Conservation (phyloP, 2,797 vertebrate species). For the Artibeus jamaicensis region DNA sequence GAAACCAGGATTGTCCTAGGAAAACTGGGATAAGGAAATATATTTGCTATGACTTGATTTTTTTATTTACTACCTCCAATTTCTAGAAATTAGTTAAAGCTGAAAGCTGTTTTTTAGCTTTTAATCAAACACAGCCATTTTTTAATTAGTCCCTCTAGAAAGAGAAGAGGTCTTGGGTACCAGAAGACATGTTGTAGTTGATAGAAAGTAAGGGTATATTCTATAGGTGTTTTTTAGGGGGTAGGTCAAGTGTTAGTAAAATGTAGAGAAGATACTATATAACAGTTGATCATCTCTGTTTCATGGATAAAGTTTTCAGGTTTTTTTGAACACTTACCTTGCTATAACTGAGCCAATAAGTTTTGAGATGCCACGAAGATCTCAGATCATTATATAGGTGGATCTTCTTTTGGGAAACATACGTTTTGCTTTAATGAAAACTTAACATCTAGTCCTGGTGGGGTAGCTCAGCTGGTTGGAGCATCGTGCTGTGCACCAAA, state of each 20-base stretch:
- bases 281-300: neutral
- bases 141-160: neutral
- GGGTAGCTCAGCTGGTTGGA: neutral
- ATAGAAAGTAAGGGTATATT: neutral
- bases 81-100: neutral
- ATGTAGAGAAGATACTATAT: neutral
- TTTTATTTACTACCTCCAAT: neutral
- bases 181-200: neutral
- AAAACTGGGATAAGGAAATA: neutral
- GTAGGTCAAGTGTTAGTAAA: neutral
- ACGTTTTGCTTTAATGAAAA: conserved; percentile 3
- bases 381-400: neutral
- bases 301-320: neutral
- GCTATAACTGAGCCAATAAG: neutral
- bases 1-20: neutral
- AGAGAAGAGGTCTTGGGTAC: neutral
- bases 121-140: neutral
- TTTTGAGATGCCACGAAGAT: conserved; percentile 24
- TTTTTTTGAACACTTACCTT: neutral
- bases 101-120: neutral
- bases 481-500: neutral
- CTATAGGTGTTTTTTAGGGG: neutral
- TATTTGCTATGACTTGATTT: neutral
- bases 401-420: neutral
- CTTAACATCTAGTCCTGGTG: neutral